Evolutionary conservation across 2,888 invertebrate species (phyloP), one percentile per base, ranked within the genome.

Genomic region (Hirtodrosophila cameraria): DNA sequence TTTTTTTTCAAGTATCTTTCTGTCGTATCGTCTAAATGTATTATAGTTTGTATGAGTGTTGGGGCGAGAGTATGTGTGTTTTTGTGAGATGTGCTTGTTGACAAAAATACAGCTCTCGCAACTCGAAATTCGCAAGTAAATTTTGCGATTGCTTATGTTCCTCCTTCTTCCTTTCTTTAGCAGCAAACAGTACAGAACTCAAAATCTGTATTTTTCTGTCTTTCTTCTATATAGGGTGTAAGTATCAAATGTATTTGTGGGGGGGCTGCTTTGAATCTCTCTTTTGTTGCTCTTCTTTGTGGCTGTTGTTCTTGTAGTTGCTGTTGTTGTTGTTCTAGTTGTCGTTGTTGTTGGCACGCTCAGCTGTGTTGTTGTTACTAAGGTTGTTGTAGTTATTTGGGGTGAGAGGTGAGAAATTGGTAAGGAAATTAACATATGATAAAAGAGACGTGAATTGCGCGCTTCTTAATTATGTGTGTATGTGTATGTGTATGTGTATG

Each of bases 391-490:
- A 9, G 66, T 72, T 35, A 60, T 82, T 55, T 45, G 64, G 60
- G 60, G 61, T 70, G 72, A 75, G 38, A 74, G 75, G 67, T 70
- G 55, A 71, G 45, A 73, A 75, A 73, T 75, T 65, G 59, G 65
- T 75, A 75, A 73, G 72, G 75, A 73, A 75, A 75, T 73, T 72
- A 75, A 73, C 72, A 70, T 58, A 74, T 74, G 62, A 71, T 68
- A 49, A 68, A 61, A 52, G 52, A 65, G 48, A 59, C 48, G 35
- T 65, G 72, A 42, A 45, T 7, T 45, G 25, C 45, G 18, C 30
- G 16, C 36, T 41, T 33, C 46, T 18, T 42, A 27, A 20, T 42
- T 11, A 39, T 42, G 30, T 45, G 12, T 43, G 25, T 39, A 36
- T 15, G 13, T 11, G 11, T 42, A 11, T 41, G 11, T 27, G 33